Evolutionary conservation across 2,797 vertebrate species (phyloP), one percentile per base, ranked within the genome.

Genomic region (Platalea minor): DNA sequence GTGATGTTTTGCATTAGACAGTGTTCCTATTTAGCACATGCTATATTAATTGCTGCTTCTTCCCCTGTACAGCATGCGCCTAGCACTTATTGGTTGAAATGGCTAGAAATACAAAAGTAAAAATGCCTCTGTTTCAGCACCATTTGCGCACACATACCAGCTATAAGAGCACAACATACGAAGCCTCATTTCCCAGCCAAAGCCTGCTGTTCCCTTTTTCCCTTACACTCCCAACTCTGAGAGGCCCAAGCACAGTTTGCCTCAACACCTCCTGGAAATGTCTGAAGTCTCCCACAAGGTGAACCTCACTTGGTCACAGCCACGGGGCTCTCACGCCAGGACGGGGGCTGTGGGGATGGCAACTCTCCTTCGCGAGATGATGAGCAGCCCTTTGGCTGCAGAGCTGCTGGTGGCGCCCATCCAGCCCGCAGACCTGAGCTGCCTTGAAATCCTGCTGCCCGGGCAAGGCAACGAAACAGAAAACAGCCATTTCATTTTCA

Each of bases 121-220:
- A 45, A 63, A 24, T 5, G 4, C 21, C 45, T 75, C 37, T 8
- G 37, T 69, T 59, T 51, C 29, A 48, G 50, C 31, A 64, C 37
- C 31, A 2, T 54, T 50, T 61, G 31, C n/a, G 33, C 60, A 14
- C 12, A 17, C 13, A 0, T 3, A 0, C 2, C 1, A 18, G 18
- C 17, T 33, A 17, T 10, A 16, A 51, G 23, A 72, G 33, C 33
- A 39, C 23, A 41, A 65, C 9, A 4, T 1, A 3, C 3, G 13
- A 29, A 64, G 26, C 7, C 18, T 54, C 76, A 13, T 28, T 64
- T 51, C 33, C 70, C 50, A 80, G 51, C 11, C 67, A 76, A 48
- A 60, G 28, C 48, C 48, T 1, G 0, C 33, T 25, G 21, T 5
- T 46, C 29, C 25, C 17, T 59, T 46, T 75, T 41, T 10, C 48